A percentile compares a stretch with the other conserved stretches of the same genome.
Evolutionary conservation across 2,113 vertebrate species (phyloP).

Genomic region (Otocyon megalotis): DNA sequence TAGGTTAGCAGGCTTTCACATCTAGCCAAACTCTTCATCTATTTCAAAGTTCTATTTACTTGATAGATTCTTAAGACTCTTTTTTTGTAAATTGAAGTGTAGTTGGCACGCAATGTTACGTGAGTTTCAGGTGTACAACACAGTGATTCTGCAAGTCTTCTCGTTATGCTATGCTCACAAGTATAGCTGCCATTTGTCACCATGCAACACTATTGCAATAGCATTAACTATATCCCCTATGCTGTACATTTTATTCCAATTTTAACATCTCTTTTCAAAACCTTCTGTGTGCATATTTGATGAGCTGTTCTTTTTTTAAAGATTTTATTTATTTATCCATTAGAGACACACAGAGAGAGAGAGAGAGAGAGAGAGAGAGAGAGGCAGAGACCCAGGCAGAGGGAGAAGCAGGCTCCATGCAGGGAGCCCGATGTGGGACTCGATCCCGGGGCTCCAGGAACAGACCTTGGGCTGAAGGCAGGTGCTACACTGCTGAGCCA

Average conservation of each 20-base stretch:
- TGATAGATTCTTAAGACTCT: background rate
- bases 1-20: background rate
- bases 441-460: too few relatives aligned
- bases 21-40: background rate
- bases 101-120: background rate
- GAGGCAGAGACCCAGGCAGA: too few relatives aligned
- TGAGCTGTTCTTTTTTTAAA: background rate
- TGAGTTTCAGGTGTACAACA: background rate
- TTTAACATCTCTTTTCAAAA: conserved; percentile 17
- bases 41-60: background rate
- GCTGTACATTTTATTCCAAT: background rate
- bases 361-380: too few relatives aligned
- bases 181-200: background rate
- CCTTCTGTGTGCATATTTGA: background rate
- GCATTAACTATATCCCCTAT: background rate
- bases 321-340: too few relatives aligned
- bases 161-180: background rate
- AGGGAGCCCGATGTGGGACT: too few relatives aligned
- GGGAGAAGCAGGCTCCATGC: too few relatives aligned
- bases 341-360: too few relatives aligned
- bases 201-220: background rate
- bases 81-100: background rate
- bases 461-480: too few relatives aligned
- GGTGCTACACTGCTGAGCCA: too few relatives aligned
- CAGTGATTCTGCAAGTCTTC: background rate